Conservation (phyloP, 2,113 vertebrate species). For the Synchiropus splendidus region DNA sequence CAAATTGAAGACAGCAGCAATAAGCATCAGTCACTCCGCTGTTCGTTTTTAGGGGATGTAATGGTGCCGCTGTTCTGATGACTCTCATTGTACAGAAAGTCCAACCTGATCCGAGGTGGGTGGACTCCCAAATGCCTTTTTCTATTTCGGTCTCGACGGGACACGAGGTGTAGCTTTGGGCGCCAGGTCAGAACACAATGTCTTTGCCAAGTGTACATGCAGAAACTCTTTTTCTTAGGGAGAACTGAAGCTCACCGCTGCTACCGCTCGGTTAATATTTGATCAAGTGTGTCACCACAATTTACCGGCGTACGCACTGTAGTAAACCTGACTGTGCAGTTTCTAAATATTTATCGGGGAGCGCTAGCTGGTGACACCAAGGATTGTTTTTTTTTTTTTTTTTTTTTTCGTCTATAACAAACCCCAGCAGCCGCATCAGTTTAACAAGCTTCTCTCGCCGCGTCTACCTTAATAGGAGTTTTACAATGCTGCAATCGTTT, state of each 20-base stretch:
- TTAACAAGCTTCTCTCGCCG: slow-evolving; percentile 42
- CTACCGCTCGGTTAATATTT: slow-evolving; percentile 57
- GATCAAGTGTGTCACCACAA: slow-evolving; percentile 45
- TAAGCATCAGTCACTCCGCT: no score
- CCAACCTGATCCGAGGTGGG: no score
- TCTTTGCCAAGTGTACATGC: slow-evolving; percentile 52
- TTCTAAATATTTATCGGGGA: slow-evolving; percentile 1
- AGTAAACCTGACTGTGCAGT: slow-evolving; percentile 46
- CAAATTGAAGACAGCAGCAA: slow-evolving; percentile 53
- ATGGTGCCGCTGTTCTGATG: no score
- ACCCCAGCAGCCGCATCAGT: slow-evolving; percentile 44
- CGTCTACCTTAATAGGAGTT: slow-evolving; percentile 17
- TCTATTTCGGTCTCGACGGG: no score
- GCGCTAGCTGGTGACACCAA: slow-evolving; percentile 41
- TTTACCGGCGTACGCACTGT: slow-evolving; percentile 48
- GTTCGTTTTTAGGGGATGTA: no score
- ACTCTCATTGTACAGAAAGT: no score
- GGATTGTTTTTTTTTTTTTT: slow-evolving; percentile 26
- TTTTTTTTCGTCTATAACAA: slow-evolving; percentile 24
- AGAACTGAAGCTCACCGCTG: slow-evolving; percentile 21
- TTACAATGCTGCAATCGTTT: slow-evolving; percentile 12
- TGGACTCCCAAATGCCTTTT: no score
- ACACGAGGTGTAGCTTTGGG: slow-evolving; percentile 47
- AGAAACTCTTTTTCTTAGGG: slow-evolving; percentile 24
- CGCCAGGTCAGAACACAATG: slow-evolving; percentile 58